phyloP scores from a whole-genome alignment of 2,888 invertebrate genomes.

The Scaptomyza reducta region DNA sequence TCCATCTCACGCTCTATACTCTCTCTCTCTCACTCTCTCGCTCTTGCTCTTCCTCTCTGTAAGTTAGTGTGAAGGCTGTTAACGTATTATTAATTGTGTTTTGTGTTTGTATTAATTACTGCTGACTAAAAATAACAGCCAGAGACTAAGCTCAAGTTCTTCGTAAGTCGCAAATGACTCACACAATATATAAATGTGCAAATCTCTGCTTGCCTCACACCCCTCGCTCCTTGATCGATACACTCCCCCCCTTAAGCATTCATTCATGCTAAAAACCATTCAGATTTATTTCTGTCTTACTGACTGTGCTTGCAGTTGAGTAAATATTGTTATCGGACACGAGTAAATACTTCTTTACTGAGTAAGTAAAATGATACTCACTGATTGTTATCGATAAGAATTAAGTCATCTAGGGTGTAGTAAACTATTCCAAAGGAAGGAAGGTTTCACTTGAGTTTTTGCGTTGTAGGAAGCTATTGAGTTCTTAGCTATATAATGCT shows the following conservation, averaged over 20 bases:
- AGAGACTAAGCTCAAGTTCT: conserved; percentile 36
- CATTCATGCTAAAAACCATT: conserved; percentile 21
- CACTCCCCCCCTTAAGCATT: neutral
- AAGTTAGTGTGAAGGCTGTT: conserved; percentile 39
- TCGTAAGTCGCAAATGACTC: conserved; percentile 43
- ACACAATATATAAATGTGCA: conserved; percentile 35
- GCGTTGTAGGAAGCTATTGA: neutral
- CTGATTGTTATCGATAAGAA: conserved; percentile 5
- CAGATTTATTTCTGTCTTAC: neutral
- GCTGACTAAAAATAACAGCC: conserved; percentile 38
- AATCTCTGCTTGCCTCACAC: neutral
- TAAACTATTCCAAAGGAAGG: neutral
- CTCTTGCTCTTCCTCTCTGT: conserved; percentile 1
- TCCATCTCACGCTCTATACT: conserved; percentile 6
- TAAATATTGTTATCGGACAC: neutral
- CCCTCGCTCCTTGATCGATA: neutral
- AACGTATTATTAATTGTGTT: conserved; percentile 47
- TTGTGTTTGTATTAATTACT: conserved; percentile 51
- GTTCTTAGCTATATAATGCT: neutral
- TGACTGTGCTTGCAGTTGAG: conserved; percentile 1
- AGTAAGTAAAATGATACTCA: neutral
- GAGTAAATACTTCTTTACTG: neutral
- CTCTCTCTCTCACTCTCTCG: neutral
- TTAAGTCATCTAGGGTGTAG: too few species aligned
- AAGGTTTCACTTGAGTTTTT: neutral